Conservation (phyloP, 2,113 vertebrate genomes). For the Bos taurus region ARS-UCD2.0 NC_037337.1:59660501-59661000, state of each 20-base stretch:
- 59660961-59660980: background rate
- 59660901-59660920: background rate
- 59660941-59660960: background rate
- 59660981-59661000: background rate
- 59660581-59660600: background rate
- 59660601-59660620: background rate
- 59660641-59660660: background rate
- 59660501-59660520: background rate
- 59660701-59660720: background rate
- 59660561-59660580: background rate
- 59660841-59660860: slow-evolving; percentile 6
- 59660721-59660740: background rate
- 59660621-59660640: slow-evolving; percentile 2
- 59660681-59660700: background rate
- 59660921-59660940: background rate
- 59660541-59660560: background rate
- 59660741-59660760: background rate
- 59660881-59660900: background rate
- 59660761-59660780: background rate
- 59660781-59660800: background rate
- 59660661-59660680: slow-evolving; percentile 15
- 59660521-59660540: background rate
- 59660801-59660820: background rate
- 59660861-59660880: background rate
- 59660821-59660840: background rate